Conservation (phyloP, 2,113 vertebrate species). For the Chrysemys picta region DNA sequence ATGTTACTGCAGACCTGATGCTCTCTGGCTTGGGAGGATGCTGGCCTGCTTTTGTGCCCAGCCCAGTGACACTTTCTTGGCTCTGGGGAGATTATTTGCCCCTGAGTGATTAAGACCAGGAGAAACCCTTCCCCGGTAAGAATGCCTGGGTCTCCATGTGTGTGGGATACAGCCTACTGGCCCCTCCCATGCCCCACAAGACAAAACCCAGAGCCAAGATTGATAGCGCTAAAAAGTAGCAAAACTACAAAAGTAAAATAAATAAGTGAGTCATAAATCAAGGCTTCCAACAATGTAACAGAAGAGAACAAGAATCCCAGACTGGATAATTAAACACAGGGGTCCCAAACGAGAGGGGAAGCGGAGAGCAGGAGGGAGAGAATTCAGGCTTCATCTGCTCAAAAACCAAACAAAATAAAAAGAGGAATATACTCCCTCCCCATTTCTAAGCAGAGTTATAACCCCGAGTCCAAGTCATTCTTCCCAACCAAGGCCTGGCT, state of each 20-base stretch:
- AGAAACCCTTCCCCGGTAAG: not conserved
- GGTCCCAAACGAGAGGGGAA: not conserved
- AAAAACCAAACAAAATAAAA: not conserved
- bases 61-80: not conserved
- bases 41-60: not conserved
- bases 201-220: not conserved
- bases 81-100: not conserved
- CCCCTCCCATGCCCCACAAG: not conserved
- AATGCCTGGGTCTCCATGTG: not conserved
- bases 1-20: not conserved
- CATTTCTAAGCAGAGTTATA: not conserved
- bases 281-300: not conserved
- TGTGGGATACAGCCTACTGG: rapidly evolving
- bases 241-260: conserved; percentile 3
- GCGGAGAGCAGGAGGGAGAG: not conserved
- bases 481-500: not conserved
- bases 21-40: not conserved
- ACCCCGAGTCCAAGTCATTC: not conserved
- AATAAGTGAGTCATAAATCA: conserved; percentile 10
- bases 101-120: not conserved
- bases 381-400: not conserved
- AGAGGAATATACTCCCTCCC: not conserved
- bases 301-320: not conserved
- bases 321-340: not conserved
- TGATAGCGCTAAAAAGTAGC: not conserved